Evolutionary conservation across 35 echinoderm and acorn worm genomes (phyloP), one percentile per base, ranked within the genome.

Genomic region (Stichopus chloronotus): DNA sequence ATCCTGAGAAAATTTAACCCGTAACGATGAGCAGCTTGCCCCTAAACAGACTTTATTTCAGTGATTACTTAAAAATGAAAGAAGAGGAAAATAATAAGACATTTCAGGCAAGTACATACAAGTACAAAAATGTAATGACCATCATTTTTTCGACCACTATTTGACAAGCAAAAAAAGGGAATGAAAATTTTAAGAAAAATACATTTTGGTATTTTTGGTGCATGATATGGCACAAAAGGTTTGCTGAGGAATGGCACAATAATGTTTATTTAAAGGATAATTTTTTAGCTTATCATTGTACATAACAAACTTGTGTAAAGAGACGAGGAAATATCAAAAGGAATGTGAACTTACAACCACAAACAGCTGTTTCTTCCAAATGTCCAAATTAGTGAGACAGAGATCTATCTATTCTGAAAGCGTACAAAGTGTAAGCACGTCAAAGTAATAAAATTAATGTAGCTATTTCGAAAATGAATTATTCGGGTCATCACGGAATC

Each of bases 1-100:
- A 24, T 24, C n/a, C 76, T 78, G 76, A 25, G 76, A 78, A 25
- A 78, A 14, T 14, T 23, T 21, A 71, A 11, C 65, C 65, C n/a
- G 65, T 71, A 71, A 11, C 65, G n/a, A 71, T 71, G n/a, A 71
- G 76, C 76, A 78, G 76, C 76, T 25, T 78, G 76, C 21, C 19
- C 76, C 76, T 25, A 43, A 78, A 78, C 19, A 17, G 76, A 25
- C 52, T 78, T 78, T 78, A 21, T 78, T 43, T 43, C 30, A 43
- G 3, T 19, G 52, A 78, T 78, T 25, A 21, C 11, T 22, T 25
- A 21, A 9, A 9, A 7, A 43, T 8, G 52, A 78, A 5, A 78
- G 23, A 78, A 14, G 5, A 21, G 21, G 9, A 9, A 5, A n/a
- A 71, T 71, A 71, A 13, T 13, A 13, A 71, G 65, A n/a, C 4